These are phyloP conservation scores for Apantesis nais DNA, from an alignment of 2,888 invertebrate species.

Conservation along the genomic window DNA sequence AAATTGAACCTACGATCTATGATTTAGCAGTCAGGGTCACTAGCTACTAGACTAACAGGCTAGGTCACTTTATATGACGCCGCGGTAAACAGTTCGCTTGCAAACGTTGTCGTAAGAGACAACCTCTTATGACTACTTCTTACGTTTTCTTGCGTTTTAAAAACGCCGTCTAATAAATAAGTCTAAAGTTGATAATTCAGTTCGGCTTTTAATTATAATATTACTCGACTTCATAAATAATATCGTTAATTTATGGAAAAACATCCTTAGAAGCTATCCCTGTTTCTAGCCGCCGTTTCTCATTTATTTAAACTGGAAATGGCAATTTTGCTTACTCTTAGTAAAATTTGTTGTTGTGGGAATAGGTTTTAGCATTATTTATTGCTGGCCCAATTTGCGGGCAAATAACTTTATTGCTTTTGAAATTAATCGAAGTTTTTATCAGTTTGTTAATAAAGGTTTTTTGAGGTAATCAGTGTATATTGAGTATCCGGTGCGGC, in stretches of 20 bases:
- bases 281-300: constrained; percentile 11
- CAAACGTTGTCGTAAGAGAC: too few species aligned
- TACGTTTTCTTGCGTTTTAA: too few species aligned
- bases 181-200: background rate
- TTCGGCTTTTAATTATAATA: background rate
- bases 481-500: background rate
- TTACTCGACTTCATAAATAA: background rate
- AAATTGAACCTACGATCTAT: background rate
- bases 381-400: constrained; percentile 14
- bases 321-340: constrained; percentile 28
- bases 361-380: constrained; percentile 24
- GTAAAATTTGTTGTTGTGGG: constrained; percentile 20
- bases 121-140: too few species aligned
- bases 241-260: background rate
- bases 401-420: constrained; percentile 5
- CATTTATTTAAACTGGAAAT: constrained; percentile 33
- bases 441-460: background rate
- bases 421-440: constrained; percentile 7
- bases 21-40: background rate
- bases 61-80: background rate
- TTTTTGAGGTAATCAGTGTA: background rate
- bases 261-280: background rate
- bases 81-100: too few species aligned
- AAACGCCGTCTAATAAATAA: background rate
- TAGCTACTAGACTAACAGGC: background rate